A percentile compares a stretch with the other conserved stretches of the same genome.
Evolutionary conservation across 2,888 invertebrate genomes (phyloP).

Genomic region (Diadegma fenestrale): DNA sequence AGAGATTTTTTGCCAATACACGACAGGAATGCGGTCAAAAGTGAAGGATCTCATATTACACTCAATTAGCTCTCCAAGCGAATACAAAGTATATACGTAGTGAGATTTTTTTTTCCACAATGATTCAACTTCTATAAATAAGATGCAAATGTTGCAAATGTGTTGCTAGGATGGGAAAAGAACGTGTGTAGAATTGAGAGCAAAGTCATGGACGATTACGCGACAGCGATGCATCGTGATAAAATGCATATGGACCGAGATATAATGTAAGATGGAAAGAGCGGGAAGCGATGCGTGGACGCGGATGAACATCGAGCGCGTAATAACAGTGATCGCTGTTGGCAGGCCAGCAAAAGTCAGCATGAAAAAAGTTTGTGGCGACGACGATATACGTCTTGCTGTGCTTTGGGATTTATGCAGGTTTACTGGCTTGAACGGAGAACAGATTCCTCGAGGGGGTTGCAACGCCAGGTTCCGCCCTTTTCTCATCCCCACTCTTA

Average conservation of each 20-base stretch:
- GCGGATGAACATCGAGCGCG: slow-evolving; percentile 77
- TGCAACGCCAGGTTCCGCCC: slow-evolving; percentile 67
- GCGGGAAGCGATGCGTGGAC: slow-evolving; percentile 76
- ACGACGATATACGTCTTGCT: slow-evolving; percentile 58
- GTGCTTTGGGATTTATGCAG: slow-evolving; percentile 44
- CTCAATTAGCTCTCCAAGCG: slow-evolving; percentile 43
- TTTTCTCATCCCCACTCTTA: slow-evolving; percentile 60
- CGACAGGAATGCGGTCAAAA: slow-evolving; percentile 58
- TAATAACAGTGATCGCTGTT: slow-evolving; percentile 80
- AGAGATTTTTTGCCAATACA: slow-evolving; percentile 30
- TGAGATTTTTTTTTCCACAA: not conserved
- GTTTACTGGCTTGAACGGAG: slow-evolving; percentile 42
- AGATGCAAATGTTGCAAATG: slow-evolving; percentile 27
- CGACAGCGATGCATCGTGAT: slow-evolving; percentile 30
- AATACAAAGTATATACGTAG: slow-evolving; percentile 32
- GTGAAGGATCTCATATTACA: slow-evolving; percentile 50
- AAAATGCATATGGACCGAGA: slow-evolving; percentile 51
- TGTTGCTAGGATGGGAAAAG: too few species aligned
- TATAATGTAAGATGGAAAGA: slow-evolving; percentile 59
- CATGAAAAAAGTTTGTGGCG: slow-evolving; percentile 44
- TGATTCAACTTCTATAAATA: not conserved
- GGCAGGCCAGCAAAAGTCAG: slow-evolving; percentile 76
- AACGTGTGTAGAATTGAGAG: slow-evolving; percentile 4
- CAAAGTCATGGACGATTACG: slow-evolving; percentile 13
- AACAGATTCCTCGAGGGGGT: slow-evolving; percentile 50